Conservation (phyloP, 2,888 invertebrate genomes). For the Apomyelois bistriatella region DNA sequence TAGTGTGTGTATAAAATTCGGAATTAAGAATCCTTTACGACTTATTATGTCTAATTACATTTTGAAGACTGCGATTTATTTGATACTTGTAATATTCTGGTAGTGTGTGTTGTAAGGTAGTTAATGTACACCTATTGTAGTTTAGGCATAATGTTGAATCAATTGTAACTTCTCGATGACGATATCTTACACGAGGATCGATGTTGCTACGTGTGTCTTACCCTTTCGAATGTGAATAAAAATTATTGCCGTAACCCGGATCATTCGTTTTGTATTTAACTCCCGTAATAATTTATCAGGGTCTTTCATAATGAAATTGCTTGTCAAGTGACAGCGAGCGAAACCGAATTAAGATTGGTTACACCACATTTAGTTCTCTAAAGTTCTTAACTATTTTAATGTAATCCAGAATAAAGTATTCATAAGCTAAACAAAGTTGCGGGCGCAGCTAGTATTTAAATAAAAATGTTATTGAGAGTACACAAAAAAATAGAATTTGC, state of each 20-base stretch:
- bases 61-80: conserved; percentile 46
- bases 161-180: conserved; percentile 30
- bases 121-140: conserved; percentile 12
- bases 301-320: too few relatives aligned
- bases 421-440: too few relatives aligned
- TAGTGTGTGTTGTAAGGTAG: conserved; percentile 25
- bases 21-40: conserved; percentile 26
- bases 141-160: conserved; percentile 12
- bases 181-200: conserved; percentile 32
- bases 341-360: too few relatives aligned
- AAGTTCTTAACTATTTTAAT: too few relatives aligned
- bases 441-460: too few relatives aligned
- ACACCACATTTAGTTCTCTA: too few relatives aligned
- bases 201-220: conserved; percentile 43
- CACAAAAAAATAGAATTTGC: too few relatives aligned
- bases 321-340: too few relatives aligned
- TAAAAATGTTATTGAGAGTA: too few relatives aligned
- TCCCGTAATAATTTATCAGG: background rate
- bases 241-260: conserved; percentile 15
- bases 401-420: too few relatives aligned
- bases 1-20: conserved; percentile 24
- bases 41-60: conserved; percentile 32
- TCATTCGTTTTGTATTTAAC: background rate
- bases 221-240: conserved; percentile 37
- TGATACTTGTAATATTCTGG: conserved; percentile 35